A percentile compares a stretch with the other conserved stretches of the same genome.
Evolutionary conservation across 2,888 invertebrate species (phyloP).

Genomic region (Agonopterix heracliana): DNA sequence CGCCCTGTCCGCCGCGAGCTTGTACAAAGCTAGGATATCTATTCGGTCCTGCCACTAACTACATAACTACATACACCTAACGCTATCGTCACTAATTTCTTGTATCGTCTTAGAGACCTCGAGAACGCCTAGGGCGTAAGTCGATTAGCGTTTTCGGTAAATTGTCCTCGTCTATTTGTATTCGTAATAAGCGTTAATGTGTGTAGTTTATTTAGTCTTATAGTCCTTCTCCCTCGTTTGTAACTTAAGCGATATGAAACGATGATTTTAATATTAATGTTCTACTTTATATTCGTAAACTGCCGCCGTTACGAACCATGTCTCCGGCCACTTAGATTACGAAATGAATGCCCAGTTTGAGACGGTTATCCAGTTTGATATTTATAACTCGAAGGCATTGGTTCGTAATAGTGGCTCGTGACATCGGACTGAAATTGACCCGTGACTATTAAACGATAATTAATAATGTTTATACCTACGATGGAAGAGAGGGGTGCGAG

Average conservation of each 20-base stretch:
- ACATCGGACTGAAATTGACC: constrained; percentile 58
- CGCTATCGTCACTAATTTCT: not conserved
- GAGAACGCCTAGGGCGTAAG: too few species aligned
- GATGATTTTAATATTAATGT: constrained; percentile 19
- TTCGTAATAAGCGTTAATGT: not conserved
- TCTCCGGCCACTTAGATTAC: not conserved
- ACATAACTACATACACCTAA: not conserved
- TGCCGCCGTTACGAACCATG: constrained; percentile 7
- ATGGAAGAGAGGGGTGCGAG: constrained; percentile 35
- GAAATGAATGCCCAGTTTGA: constrained; percentile 2
- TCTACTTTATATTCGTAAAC: constrained; percentile 7
- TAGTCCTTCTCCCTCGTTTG: constrained; percentile 7
- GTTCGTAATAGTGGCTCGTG: constrained; percentile 8
- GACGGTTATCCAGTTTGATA: not conserved
- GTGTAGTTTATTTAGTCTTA: constrained; percentile 1
- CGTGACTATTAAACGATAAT: constrained; percentile 34
- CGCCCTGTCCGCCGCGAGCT: too few species aligned
- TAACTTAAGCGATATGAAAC: constrained; percentile 37
- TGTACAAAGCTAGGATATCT: too few species aligned
- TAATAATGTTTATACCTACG: constrained; percentile 36
- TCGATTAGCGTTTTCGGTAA: not conserved
- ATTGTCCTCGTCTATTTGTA: not conserved
- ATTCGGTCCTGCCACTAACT: too few species aligned
- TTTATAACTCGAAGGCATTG: not conserved
- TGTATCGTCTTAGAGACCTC: not conserved